A percentile compares a stretch with the other conserved stretches of the same genome.
phyloP scores from a whole-genome alignment of 2,888 invertebrate genomes.

The Sesia apiformis region DNA sequence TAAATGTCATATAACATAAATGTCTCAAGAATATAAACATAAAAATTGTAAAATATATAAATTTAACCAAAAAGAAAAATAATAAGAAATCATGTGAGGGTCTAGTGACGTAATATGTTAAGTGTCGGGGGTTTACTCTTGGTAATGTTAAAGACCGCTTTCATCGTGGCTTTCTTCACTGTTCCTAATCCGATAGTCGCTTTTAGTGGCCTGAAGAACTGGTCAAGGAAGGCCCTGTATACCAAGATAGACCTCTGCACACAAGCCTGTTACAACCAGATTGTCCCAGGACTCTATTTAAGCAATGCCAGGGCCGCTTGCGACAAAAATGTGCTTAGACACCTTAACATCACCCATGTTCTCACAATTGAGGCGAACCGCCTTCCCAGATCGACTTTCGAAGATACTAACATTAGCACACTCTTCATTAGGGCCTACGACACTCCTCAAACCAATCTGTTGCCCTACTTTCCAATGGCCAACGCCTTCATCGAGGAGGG shows the following conservation, averaged over 20 bases:
- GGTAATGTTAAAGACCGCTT: conserved; percentile 53
- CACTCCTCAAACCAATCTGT: conserved; percentile 52
- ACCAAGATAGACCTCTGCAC: conserved; percentile 59
- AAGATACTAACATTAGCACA: conserved; percentile 45
- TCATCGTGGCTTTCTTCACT: conserved; percentile 48
- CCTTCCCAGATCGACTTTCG: conserved; percentile 50
- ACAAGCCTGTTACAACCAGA: conserved; percentile 54
- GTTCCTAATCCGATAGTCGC: conserved; percentile 49
- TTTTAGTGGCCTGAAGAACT: conserved; percentile 42
- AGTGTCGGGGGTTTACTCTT: conserved; percentile 28
- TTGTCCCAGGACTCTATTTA: conserved; percentile 52
- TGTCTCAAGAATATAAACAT: neutral
- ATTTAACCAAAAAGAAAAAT: conserved; percentile 11
- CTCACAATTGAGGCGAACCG: conserved; percentile 61
- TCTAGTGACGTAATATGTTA: conserved; percentile 24
- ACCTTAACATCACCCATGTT: conserved; percentile 61
- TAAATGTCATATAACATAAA: neutral
- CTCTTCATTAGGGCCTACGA: conserved; percentile 67
- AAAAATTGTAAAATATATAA: neutral
- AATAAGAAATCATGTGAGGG: conserved; percentile 19
- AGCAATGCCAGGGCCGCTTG: conserved; percentile 61
- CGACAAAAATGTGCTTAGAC: conserved; percentile 40
- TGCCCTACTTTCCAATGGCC: conserved; percentile 66
- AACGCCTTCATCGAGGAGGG: conserved; percentile 72
- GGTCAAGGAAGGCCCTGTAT: conserved; percentile 50